Evolutionary conservation across 2,888 invertebrate species (phyloP), one percentile per base, ranked within the genome.

Genomic region (Heliconius charithonia): DNA sequence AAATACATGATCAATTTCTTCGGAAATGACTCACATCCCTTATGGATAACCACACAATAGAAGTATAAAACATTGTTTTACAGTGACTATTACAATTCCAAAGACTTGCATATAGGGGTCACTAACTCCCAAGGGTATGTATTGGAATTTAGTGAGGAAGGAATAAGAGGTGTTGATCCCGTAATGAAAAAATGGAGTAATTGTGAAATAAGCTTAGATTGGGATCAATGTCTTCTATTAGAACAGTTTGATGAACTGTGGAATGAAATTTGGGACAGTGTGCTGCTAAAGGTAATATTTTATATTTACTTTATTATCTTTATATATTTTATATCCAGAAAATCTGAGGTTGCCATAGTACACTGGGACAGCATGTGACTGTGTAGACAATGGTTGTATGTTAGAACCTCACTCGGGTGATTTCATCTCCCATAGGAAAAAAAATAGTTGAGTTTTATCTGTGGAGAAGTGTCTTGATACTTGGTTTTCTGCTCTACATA

Each of bases 101-200:
- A 97, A 89, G 97, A 98, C 93, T 96, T 99, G 82, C 98, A 99
- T 92, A 98, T 98, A 90, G 98, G 98, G 78, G 96, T 98, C 82
- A 98, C 98, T 77, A 97, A 97, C 87, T 98, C 98, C 13, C 95
- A 95, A 80, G 97, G 98, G 62, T 95, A 95, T 86, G 97, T 98
- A 75, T 97, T 97, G 80, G 98, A 98, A 93, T 98, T 97, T 89
- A 98, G 98, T 93, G 96, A 96, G 85, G 95, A 96, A 85, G 98
- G 98, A 59, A 95, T 98, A 77, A 91, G 95, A 82, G 91, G 94
- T 80, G 89, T 92, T 77, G 90, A 95, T 93, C 85, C 95, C 91
- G 74, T 96, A 93, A 94, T 95, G 66, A 96, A 97, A 86, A 96
- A 96, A 85, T 97, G 97, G 93, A 93, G 88, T 83, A 86, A 84